phyloP scores from a whole-genome alignment of 2,113 vertebrate species.

The Illadopsis cleaveri region DNA sequence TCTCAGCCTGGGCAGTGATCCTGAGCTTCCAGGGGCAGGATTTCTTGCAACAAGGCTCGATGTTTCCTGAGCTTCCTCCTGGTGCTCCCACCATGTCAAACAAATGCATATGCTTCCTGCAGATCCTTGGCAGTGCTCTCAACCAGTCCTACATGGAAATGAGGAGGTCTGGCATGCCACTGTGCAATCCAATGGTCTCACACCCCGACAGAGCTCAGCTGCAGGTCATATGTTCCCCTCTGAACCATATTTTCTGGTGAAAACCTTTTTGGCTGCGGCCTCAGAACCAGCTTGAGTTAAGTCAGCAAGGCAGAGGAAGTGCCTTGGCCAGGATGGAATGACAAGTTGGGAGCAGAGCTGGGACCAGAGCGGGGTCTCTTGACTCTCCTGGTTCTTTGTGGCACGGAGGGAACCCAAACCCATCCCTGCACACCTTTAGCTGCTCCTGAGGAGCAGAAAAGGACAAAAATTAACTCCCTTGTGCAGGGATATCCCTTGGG shows the following conservation, averaged over 20 bases:
- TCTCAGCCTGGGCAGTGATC: neutral
- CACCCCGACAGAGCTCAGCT: conserved; percentile 66
- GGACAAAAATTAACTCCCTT: neutral
- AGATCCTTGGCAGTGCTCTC: conserved; percentile 34
- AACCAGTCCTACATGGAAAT: conserved; percentile 24
- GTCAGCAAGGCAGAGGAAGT: neutral
- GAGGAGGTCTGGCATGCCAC: conserved; percentile 64
- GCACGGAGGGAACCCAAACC: neutral
- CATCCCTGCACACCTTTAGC: neutral
- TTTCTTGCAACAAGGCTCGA: neutral
- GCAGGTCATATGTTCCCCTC: conserved; percentile 67
- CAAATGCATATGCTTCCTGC: conserved; percentile 64
- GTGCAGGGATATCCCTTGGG: neutral
- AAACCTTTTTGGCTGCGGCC: conserved; percentile 54
- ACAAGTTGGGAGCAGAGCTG: neutral
- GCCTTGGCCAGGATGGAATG: neutral
- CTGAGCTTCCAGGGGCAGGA: neutral
- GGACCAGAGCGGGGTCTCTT: neutral
- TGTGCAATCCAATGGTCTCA: conserved; percentile 67
- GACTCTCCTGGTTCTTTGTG: neutral
- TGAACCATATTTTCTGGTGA: conserved; percentile 61
- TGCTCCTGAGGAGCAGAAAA: neutral
- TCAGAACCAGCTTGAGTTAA: conserved; percentile 35
- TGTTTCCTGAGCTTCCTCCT: conserved; percentile 25
- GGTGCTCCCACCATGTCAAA: conserved; percentile 32